phyloP scores from a whole-genome alignment of 2,797 vertebrate species.

The Dromococcyx pavoninus region DNA sequence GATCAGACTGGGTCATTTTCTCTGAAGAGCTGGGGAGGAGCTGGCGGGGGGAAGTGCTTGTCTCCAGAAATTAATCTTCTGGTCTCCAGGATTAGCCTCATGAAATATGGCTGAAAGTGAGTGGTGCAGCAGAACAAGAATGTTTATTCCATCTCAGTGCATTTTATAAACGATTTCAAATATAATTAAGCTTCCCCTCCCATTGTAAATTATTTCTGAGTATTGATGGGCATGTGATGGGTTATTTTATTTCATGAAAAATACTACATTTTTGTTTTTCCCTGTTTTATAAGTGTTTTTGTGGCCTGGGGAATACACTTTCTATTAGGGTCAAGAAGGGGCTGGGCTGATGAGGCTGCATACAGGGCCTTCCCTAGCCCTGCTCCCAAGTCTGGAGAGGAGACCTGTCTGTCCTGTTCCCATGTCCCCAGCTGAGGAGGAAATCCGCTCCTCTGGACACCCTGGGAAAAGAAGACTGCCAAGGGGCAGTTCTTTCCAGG shows the following conservation, averaged over 20 bases:
- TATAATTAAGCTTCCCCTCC: background rate
- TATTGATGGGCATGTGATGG: accelerated
- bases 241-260: background rate
- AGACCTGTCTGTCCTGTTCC: background rate
- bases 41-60: background rate
- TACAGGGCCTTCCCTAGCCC: background rate
- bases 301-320: background rate
- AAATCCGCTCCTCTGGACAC: background rate
- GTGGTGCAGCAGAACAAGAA: background rate
- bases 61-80: background rate
- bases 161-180: background rate
- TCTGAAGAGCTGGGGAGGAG: constrained; percentile 8
- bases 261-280: background rate
- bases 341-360: background rate
- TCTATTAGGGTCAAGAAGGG: background rate
- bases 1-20: constrained; percentile 12
- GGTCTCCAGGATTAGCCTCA: background rate
- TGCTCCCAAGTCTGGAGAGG: background rate
- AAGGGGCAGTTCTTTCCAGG: background rate
- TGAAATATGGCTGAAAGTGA: background rate
- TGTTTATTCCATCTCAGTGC: background rate
- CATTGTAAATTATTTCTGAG: accelerated
- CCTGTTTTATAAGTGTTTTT: background rate
- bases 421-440: background rate
- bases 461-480: background rate